Percentiles rank a stretch among this genome's conserved stretches.
phyloP scores from a whole-genome alignment of 2,888 invertebrate species.

The Biston stratarius region DNA sequence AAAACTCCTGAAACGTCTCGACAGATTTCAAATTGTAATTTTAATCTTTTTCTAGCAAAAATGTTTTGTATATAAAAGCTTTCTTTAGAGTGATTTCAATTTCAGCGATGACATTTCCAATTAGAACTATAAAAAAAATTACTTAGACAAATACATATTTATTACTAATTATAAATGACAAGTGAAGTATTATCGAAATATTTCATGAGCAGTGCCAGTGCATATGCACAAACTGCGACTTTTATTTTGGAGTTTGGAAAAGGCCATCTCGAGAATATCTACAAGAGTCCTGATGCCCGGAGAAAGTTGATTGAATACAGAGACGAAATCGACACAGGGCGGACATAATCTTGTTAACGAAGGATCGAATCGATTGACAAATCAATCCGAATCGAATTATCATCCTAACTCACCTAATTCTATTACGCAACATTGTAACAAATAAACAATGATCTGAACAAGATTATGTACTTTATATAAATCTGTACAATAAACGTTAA shows the following conservation, averaged over 20 bases:
- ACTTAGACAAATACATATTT: too few species aligned
- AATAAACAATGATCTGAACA: too few species aligned
- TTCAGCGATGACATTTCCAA: too few species aligned
- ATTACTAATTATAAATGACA: too few species aligned
- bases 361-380: constrained; percentile 10
- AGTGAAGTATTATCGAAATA: too few species aligned
- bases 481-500: too few species aligned
- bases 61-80: background rate
- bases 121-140: too few species aligned
- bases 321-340: constrained; percentile 34
- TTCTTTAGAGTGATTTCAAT: background rate
- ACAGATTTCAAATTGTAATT: background rate
- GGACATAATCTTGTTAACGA: constrained; percentile 21
- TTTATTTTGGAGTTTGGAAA: constrained; percentile 33
- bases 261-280: constrained; percentile 10
- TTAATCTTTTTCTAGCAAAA: background rate
- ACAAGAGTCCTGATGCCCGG: constrained; percentile 27
- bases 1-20: background rate
- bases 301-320: constrained; percentile 33
- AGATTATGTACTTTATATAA: too few species aligned
- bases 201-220: too few species aligned
- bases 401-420: background rate
- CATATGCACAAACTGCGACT: too few species aligned
- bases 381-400: constrained; percentile 15
- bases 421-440: too few species aligned